phyloP scores from a whole-genome alignment of 1,140 invertebrate genomes.

The Heliothis virescens region DNA sequence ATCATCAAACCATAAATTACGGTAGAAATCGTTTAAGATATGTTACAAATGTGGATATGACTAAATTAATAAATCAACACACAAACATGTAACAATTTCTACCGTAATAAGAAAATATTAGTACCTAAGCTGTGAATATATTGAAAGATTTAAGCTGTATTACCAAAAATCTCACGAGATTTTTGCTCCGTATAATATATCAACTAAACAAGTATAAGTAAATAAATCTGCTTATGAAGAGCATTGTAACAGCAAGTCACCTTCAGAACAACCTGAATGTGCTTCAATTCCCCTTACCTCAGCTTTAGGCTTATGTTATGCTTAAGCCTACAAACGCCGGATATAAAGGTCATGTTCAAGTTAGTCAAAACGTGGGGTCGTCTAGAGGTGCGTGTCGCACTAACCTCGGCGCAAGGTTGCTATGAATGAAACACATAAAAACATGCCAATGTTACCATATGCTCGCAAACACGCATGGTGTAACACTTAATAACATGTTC shows the following conservation, averaged over 20 bases:
- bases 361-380: constrained; percentile 59
- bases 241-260: not conserved
- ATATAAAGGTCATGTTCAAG: constrained; percentile 48
- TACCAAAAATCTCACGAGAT: no score
- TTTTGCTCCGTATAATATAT: no score
- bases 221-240: no score
- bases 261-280: not conserved
- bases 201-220: no score
- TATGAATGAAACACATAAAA: constrained; percentile 45
- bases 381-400: constrained; percentile 46
- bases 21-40: not conserved
- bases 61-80: no score
- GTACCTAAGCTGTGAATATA: no score
- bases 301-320: constrained; percentile 28
- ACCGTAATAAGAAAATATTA: no score
- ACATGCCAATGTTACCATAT: not conserved
- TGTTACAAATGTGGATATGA: not conserved
- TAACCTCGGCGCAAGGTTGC: constrained; percentile 51
- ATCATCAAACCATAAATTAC: not conserved
- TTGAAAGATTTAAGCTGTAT: no score
- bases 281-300: not conserved
- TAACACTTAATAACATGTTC: not conserved
- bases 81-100: no score
- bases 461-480: not conserved
- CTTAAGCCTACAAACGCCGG: constrained; percentile 34